Percentiles rank a stretch among this genome's conserved stretches.
Conservation (phyloP, 2,797 vertebrate species). For the Salarias fasciatus region DNA sequence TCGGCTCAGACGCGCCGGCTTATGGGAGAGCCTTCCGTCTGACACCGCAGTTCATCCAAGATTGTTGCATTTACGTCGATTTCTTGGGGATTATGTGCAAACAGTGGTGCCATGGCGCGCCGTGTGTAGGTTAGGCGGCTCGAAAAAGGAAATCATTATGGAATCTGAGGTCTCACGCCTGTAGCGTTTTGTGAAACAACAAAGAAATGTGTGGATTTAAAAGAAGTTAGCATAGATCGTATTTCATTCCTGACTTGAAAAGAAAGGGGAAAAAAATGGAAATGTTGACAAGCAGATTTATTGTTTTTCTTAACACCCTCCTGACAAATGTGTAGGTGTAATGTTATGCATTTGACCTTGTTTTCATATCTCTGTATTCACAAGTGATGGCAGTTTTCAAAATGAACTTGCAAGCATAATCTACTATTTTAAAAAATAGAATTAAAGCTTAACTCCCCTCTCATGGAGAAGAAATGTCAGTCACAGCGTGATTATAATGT, state of each 20-base stretch:
- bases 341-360: background rate
- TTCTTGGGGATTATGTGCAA: constrained; percentile 29
- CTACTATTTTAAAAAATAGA: too few relatives aligned
- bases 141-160: constrained; percentile 60
- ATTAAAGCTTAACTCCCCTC: too few relatives aligned
- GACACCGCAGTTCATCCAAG: background rate
- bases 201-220: constrained; percentile 19
- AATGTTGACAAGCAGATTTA: constrained; percentile 7
- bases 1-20: constrained; percentile 16
- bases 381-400: constrained; percentile 2
- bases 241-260: too few relatives aligned
- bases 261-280: too few relatives aligned
- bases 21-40: constrained; percentile 19
- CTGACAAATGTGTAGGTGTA: background rate
- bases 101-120: constrained; percentile 50
- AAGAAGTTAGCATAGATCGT: too few relatives aligned
- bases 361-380: background rate
- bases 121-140: constrained; percentile 46
- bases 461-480: too few relatives aligned
- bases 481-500: too few relatives aligned
- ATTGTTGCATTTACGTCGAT: constrained; percentile 11
- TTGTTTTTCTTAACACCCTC: constrained; percentile 5
- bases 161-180: constrained; percentile 31
- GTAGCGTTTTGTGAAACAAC: constrained; percentile 35
- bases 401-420: background rate